Conservation (phyloP, 2,113 vertebrate species). For the Hystrix cristata region DNA sequence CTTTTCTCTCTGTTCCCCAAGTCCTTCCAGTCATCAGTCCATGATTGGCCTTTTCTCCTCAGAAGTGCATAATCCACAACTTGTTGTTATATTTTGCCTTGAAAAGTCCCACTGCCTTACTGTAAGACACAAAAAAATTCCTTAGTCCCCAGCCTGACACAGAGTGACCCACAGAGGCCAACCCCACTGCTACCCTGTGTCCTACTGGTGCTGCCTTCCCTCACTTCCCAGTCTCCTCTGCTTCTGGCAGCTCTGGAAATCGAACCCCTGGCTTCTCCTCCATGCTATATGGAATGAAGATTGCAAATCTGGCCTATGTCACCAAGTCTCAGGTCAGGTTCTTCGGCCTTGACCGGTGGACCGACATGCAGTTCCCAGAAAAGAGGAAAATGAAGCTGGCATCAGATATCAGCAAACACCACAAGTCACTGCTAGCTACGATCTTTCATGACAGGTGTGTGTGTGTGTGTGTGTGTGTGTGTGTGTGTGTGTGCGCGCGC, state of each 20-base stretch:
- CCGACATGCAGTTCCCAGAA: constrained; percentile 1
- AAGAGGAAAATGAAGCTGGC: constrained; percentile 60
- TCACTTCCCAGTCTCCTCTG: constrained; percentile 74
- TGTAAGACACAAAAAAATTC: not conserved
- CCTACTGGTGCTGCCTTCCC: not conserved
- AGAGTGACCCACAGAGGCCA: not conserved
- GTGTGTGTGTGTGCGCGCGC: constrained; percentile 52
- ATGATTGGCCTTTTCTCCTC: not conserved
- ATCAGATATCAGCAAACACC: constrained; percentile 74
- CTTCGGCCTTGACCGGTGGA: constrained; percentile 80
- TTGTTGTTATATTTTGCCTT: not conserved
- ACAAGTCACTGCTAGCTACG: constrained; percentile 79
- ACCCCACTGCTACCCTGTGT: accelerated
- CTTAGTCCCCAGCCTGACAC: not conserved
- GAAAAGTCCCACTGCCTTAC: not conserved
- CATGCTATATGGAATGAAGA: constrained; percentile 87
- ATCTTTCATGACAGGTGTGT: constrained; percentile 82
- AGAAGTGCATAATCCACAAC: not conserved
- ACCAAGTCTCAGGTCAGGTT: constrained; percentile 78
- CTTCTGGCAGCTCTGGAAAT: constrained; percentile 84
- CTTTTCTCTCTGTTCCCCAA: constrained; percentile 53
- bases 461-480: not conserved
- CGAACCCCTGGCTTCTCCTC: constrained; percentile 89
- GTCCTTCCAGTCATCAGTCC: not conserved
- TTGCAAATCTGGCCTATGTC: constrained; percentile 74